phyloP scores from a whole-genome alignment of 2,113 vertebrate genomes.

The Brachypteracias leptosomus region DNA sequence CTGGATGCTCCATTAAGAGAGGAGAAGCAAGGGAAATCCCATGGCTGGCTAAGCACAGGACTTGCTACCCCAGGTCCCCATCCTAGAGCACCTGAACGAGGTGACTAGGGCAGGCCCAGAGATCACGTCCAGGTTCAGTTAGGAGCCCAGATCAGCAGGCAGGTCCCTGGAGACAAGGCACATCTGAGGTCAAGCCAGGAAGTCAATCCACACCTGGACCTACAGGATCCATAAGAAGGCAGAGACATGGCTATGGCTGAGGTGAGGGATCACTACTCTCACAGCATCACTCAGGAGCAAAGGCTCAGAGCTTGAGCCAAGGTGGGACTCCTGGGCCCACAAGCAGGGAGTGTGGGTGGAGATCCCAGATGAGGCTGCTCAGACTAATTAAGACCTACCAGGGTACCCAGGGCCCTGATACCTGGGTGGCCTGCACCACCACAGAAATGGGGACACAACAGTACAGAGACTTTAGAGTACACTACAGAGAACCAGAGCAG shows the following conservation, averaged over 20 bases:
- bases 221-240: background rate
- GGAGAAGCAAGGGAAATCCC: background rate
- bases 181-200: background rate
- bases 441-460: background rate
- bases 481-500: too few relatives aligned
- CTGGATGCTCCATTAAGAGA: background rate
- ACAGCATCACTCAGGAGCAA: background rate
- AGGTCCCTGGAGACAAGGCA: background rate
- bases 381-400: background rate
- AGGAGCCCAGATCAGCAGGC: background rate
- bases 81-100: background rate
- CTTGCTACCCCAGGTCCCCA: fast-evolving
- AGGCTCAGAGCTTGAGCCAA: background rate
- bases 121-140: background rate
- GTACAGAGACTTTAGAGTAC: too few relatives aligned
- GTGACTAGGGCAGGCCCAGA: background rate
- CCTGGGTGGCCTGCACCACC: background rate
- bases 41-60: background rate
- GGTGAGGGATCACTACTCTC: background rate
- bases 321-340: background rate
- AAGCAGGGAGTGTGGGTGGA: background rate
- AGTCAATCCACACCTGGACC: background rate
- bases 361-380: background rate
- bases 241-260: background rate
- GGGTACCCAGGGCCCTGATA: background rate